These are phyloP conservation scores for Alexandromys oeconomus DNA, from an alignment of 2,797 vertebrate species.

Conservation along the genomic window DNA sequence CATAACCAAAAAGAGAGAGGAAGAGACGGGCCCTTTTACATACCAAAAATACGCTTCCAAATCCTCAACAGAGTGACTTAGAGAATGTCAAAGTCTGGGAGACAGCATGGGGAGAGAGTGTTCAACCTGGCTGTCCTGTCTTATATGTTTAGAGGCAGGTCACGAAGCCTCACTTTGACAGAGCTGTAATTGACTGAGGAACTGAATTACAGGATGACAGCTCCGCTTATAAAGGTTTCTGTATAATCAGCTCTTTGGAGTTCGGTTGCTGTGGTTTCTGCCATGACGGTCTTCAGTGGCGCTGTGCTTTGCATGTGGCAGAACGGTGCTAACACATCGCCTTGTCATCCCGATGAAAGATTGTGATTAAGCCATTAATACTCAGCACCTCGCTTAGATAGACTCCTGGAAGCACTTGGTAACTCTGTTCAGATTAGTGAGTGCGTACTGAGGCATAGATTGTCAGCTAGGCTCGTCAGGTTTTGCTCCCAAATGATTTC, in stretches of 20 bases:
- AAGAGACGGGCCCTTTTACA: not conserved
- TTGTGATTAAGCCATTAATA: conserved; percentile 37
- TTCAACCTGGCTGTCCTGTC: not conserved
- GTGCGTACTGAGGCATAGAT: not conserved
- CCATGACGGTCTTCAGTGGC: not conserved
- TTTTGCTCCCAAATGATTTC: conserved; percentile 28
- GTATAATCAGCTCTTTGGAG: conserved; percentile 30
- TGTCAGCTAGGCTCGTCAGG: not conserved
- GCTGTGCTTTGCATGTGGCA: not conserved
- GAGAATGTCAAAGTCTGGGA: not conserved
- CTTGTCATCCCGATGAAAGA: not conserved
- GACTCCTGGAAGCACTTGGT: not conserved
- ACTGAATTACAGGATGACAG: not conserved
- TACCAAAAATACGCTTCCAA: not conserved
- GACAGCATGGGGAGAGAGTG: not conserved
- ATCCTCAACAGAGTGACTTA: not conserved
- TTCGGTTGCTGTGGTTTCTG: not conserved
- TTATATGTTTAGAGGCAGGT: not conserved
- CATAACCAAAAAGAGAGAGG: not conserved
- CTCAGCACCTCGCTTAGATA: not conserved
- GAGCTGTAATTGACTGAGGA: not conserved
- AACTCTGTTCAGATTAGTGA: not conserved
- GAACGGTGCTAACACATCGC: not conserved
- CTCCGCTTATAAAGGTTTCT: not conserved
- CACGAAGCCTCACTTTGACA: not conserved